Conservation (phyloP, 2,797 vertebrate genomes). For the Orestias chungarensis region DNA sequence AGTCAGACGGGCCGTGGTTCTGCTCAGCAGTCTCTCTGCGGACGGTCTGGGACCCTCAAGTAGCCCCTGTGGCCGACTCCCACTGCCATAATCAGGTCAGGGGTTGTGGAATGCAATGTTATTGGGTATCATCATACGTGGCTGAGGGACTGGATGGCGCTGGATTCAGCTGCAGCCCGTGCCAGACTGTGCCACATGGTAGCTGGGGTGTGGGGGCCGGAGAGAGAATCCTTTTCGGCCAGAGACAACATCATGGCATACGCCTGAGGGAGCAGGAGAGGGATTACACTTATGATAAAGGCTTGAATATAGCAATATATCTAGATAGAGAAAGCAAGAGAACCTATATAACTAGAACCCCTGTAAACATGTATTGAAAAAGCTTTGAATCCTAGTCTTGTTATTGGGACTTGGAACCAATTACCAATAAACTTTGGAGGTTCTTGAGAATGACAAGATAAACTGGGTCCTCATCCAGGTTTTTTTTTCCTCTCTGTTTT, state of each 20-base stretch:
- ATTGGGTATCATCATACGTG: constrained; percentile 90
- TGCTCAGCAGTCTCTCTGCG: constrained; percentile 94
- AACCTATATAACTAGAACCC: not conserved
- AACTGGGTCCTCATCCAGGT: not conserved
- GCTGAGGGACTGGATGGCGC: constrained; percentile 96
- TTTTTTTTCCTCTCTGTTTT: not conserved
- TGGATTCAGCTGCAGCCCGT: constrained; percentile 91
- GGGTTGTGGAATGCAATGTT: constrained; percentile 47
- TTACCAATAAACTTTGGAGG: not conserved
- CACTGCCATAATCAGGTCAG: constrained; percentile 74
- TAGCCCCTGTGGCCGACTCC: constrained; percentile 83
- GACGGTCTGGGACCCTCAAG: constrained; percentile 82
- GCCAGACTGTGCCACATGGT: constrained; percentile 97
- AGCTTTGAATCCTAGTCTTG: not conserved
- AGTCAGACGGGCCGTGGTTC: constrained; percentile 78
- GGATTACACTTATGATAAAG: not conserved
- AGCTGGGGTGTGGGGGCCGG: constrained; percentile 87
- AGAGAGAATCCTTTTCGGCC: constrained; percentile 94
- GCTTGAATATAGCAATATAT: not conserved
- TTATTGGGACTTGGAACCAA: not conserved
- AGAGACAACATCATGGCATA: constrained; percentile 99
- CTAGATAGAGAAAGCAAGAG: not conserved
- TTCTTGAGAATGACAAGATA: not conserved
- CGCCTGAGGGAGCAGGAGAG: constrained; percentile 75
- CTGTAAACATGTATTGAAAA: not conserved